Base-by-base conservation (phyloP, 2,888 invertebrate species). In the Philaethria dido region DNA sequence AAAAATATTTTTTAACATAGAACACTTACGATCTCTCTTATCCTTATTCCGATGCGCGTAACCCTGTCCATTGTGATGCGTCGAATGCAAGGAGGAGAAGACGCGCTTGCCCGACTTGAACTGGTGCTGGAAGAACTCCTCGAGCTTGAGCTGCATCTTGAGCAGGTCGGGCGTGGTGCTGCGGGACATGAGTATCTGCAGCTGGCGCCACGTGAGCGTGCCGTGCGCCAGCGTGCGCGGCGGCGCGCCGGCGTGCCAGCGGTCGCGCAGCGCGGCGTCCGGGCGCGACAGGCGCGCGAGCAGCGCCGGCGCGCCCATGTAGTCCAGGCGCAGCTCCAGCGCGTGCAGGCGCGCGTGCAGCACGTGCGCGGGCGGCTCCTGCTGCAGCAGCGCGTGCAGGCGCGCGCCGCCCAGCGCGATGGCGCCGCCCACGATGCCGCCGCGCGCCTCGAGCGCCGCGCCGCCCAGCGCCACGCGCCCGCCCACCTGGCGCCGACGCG, bases 121-220 rank as follows among this genome's bases (percentile, higher is more conserved):
- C 92, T 99, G 99, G 86, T 99, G 99, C 71, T 97, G 96, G 91
- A 99, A 99, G 93, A 99, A 99, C 89, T 99, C 98, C 78, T 98
- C 98, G 42, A 99, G 93, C 82, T 99, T 99, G 73, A 97, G 96
- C 84, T 97, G 98, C 97, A 99, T 99, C 93, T 99, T 99, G 59
- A 99, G 93, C 69, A 99, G 93, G 92, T 99, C 99, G 0, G 98
- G 98, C 0, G 99, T 99, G 1, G 99, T 99, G 59, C 98, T 98
- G 86, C 98, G 97, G 5, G 98, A 98, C 83, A 99, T 99, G 94
- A 99, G 96, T 77, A 99, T 94, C 92, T 99, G 99, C 50, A 99
- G 93, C 84, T 94, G 99, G 83, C 98, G 98, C 99, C 99, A 99
- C 71, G 95, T 95, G 63, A 99, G 93, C 76, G 97, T 97, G 48